These are phyloP conservation scores for Rotaria magnacalcarata DNA, from an alignment of 2,888 invertebrate genomes.

Conservation along the genomic window DNA sequence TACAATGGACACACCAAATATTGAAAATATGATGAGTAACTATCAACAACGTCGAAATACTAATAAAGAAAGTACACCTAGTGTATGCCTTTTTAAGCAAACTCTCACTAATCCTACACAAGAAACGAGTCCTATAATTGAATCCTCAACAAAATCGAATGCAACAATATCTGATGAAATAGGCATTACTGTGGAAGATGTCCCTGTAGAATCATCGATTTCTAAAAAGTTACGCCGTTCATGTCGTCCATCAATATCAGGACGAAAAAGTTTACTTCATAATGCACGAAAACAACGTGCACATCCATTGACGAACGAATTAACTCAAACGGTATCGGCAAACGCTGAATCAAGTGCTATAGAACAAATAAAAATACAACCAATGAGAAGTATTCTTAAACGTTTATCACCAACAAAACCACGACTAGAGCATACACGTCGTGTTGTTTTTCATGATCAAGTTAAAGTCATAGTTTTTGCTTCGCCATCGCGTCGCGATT, in stretches of 20 bases:
- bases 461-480: neutral
- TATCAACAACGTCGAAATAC: neutral
- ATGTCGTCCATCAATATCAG: neutral
- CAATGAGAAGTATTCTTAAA: neutral
- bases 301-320: neutral
- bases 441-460: slow-evolving; percentile 12
- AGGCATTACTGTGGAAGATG: neutral
- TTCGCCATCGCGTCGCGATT: slow-evolving; percentile 14
- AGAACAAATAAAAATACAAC: neutral
- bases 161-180: neutral
- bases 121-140: neutral
- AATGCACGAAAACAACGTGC: neutral
- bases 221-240: neutral
- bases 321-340: neutral
- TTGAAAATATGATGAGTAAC: neutral
- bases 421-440: neutral
- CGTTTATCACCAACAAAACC: neutral
- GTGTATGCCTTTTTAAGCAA: neutral
- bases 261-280: neutral
- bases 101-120: neutral
- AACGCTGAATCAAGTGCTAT: neutral
- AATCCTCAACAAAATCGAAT: neutral
- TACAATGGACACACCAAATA: slow-evolving; percentile 6
- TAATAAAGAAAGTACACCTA: neutral
- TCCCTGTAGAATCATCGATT: neutral